Conservation (phyloP, 2,797 vertebrate genomes). For the Melopsittacus undulatus region DNA sequence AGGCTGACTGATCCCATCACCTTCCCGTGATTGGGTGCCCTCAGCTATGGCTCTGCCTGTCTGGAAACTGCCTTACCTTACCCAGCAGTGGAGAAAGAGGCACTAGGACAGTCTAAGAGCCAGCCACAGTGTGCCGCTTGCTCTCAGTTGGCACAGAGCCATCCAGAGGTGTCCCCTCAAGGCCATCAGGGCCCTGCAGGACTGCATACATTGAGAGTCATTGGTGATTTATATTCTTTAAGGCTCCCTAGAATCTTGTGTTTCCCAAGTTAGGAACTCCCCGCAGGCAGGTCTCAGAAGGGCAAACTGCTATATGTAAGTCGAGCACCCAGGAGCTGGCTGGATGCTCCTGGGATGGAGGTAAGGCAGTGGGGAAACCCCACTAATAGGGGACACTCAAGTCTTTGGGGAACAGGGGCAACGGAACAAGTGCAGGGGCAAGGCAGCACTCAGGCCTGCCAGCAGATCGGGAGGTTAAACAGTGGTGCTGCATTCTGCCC, state of each 20-base stretch:
- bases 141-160: neutral
- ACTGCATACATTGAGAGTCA: neutral
- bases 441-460: neutral
- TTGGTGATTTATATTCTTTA: neutral
- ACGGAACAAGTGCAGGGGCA: too few species aligned
- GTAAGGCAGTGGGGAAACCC: neutral
- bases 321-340: neutral
- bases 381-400: neutral
- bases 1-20: neutral
- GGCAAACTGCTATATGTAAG: neutral
- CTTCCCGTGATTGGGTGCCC: fast-evolving
- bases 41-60: neutral
- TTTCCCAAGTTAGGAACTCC: neutral
- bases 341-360: neutral
- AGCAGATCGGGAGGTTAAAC: neutral
- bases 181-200: neutral
- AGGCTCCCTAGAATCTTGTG: neutral
- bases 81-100: neutral
- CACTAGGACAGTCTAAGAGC: neutral
- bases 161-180: neutral
- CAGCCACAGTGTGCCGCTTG: neutral
- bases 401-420: neutral
- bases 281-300: neutral
- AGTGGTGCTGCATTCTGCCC: neutral
- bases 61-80: neutral